Evolutionary conservation across 35 echinoderm and acorn worm species (phyloP), one percentile per base, ranked within the genome.

Genomic region (Apostichopus japonicus): DNA sequence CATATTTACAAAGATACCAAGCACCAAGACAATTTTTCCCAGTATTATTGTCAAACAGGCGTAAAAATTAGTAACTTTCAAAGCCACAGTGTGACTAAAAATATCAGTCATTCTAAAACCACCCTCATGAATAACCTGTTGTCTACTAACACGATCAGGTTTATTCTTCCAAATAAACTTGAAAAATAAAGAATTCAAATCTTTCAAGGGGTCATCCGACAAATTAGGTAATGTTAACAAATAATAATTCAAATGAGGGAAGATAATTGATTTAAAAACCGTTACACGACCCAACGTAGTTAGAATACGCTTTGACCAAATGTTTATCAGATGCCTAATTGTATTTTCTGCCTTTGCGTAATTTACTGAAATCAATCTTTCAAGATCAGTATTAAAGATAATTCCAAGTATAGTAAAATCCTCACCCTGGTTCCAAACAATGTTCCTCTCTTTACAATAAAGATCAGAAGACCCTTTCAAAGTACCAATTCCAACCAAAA

Each of bases 401-500:
- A 78, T 23, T 78, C 76, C 76, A 78, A 23, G 76, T 78, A 78
- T 78, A 78, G 76, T 78, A 44, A 7, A 78, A 44, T 78, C 27
- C 27, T 78, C 76, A 78, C 4, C 76, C 15, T 78, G 27, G 1
- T 78, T 78, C 76, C 6, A 23, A 44, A 0, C 0, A 78, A 78
- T 78, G 4, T 78, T 44, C 16, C 76, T 44, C 6, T 78, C 15
- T 78, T 6, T 7, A 16, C 76, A 78, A 16, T 78, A 78, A 5
- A 22, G 6, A 78, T 78, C 16, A 44, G 76, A 7, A 22, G 27
- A 7, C 7, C 27, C 27, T 16, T 78, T 78, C 4, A 78, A 0
- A 78, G 1, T 16, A 78, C 76, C 76, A 78, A 78, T 78, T 78
- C 76, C 4, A 78, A 78, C 76, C 76, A 78, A 78, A 78, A 78